Base-by-base conservation (phyloP, 2,888 invertebrate species). In the Cinara cedri region DNA sequence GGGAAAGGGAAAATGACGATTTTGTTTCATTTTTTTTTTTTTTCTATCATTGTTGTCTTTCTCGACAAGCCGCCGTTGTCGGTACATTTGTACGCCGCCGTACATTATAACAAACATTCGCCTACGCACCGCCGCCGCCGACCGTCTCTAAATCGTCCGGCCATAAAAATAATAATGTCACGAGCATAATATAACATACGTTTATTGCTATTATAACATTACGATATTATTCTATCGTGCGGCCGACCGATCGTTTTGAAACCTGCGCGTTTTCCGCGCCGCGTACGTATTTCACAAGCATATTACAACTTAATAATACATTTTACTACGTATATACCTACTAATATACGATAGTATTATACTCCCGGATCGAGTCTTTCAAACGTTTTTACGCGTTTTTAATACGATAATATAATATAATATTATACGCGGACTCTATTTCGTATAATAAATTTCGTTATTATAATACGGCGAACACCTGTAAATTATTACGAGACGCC, bases 381-480 rank as follows among this genome's bases (percentile, higher is more conserved):
- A 34, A 14, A 68, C 34, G 68, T 51, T n/a, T 68, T 68, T 51
- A 68, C 49, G 19, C 49, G 68, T 26, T 51, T 16, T 8, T 24
- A 68, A 26, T 51, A 51, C 49, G n/a, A n/a, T n/a, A n/a, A n/a
- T n/a, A n/a, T n/a, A n/a, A n/a, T n/a, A n/a, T n/a, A n/a, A n/a
- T n/a, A n/a, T n/a, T n/a, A n/a, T n/a, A n/a, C n/a, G n/a, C n/a
- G n/a, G n/a, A n/a, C n/a, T n/a, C n/a, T n/a, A n/a, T n/a, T n/a
- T n/a, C n/a, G n/a, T n/a, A n/a, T n/a, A n/a, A n/a, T n/a, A n/a
- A n/a, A n/a, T n/a, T n/a, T n/a, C n/a, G n/a, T n/a, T n/a, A n/a
- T n/a, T n/a, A n/a, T n/a, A n/a, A 26, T 68, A 49, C 66, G 49
- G 26, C 66, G 21, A 44, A 51, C 44, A 72, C 57, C 44, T 57